Conservation (phyloP, 2,797 vertebrate genomes). For the Delichon dasypus region DNA sequence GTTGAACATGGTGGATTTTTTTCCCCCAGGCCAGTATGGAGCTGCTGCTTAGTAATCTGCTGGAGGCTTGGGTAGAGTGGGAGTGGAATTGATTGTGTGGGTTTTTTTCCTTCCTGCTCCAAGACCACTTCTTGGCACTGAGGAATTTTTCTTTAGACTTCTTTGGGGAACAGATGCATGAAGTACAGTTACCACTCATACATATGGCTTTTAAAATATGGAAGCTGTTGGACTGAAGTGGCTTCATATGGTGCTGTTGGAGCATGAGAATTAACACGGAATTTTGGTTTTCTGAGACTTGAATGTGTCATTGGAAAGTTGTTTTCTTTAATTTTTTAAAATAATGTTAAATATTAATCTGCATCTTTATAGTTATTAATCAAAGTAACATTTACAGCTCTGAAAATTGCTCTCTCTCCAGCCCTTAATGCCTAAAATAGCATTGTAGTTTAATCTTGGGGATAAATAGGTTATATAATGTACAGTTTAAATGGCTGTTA, state of each 20-base stretch:
- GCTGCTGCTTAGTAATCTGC: conserved; percentile 12
- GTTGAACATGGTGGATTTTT: not conserved
- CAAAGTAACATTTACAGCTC: not conserved
- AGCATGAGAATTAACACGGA: conserved; percentile 11
- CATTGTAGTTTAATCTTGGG: not conserved
- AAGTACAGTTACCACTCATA: conserved; percentile 53
- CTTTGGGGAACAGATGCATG: conserved; percentile 56
- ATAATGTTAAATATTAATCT: not conserved
- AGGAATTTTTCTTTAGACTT: conserved; percentile 53
- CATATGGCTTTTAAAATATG: conserved; percentile 66
- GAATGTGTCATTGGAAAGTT: not conserved
- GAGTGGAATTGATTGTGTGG: conserved; percentile 45
- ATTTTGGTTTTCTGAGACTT: conserved; percentile 20
- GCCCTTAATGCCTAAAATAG: not conserved
- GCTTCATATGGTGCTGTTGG: conserved; percentile 59
- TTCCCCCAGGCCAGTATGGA: not conserved
- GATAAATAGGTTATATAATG: not conserved
- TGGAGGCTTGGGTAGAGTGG: conserved; percentile 16
- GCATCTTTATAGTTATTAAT: not conserved
- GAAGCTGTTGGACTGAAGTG: conserved; percentile 65
- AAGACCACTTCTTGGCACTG: conserved; percentile 46
- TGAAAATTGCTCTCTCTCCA: not conserved
- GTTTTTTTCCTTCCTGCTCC: conserved; percentile 46
- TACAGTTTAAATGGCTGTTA: not conserved
- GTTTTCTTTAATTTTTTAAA: not conserved